These are phyloP conservation scores for Sebastes nivosus DNA, from an alignment of 2,797 vertebrate species.

Conservation along the genomic window DNA sequence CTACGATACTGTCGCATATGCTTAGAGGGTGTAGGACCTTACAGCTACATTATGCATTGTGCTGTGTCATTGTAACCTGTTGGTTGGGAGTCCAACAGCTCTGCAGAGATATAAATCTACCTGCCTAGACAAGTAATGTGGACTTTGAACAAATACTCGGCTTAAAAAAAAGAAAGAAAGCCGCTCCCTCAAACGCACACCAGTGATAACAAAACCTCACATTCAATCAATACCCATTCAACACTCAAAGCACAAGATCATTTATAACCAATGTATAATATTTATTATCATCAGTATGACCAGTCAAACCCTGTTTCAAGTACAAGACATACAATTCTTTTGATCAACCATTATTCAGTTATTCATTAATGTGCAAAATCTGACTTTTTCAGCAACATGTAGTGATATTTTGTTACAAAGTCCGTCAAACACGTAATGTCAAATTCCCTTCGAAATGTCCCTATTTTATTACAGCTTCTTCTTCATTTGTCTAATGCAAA, in stretches of 20 bases:
- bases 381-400: not conserved
- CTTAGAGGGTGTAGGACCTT: not conserved
- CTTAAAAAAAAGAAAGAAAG: not conserved
- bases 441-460: not conserved
- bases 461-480: not conserved
- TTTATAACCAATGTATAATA: not conserved
- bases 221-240: not conserved
- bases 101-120: not conserved
- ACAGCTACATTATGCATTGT: not conserved
- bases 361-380: not conserved
- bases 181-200: constrained; percentile 32
- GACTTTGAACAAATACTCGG: constrained; percentile 37
- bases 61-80: not conserved
- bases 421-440: not conserved
- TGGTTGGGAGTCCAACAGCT: not conserved
- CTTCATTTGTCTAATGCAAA: not conserved
- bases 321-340: not conserved
- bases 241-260: not conserved
- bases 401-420: not conserved
- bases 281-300: constrained; percentile 6
- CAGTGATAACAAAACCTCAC: not conserved
- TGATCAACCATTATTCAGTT: not conserved
- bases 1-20: not conserved
- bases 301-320: not conserved
- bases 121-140: not conserved